Conservation (phyloP, 2,797 vertebrate genomes). For the Spinus olivaceus region DNA sequence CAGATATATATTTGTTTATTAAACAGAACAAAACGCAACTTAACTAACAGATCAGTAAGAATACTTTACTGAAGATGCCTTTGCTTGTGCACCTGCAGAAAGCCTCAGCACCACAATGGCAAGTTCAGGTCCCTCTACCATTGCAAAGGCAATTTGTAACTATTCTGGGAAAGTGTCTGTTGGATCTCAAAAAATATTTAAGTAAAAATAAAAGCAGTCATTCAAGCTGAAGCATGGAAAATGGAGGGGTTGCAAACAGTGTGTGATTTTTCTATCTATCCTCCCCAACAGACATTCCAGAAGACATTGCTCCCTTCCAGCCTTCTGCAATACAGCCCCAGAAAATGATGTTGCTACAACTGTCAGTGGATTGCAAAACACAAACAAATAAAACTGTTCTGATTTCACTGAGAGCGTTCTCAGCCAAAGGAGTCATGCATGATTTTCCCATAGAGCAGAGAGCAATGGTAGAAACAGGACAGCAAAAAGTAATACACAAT, state of each 20-base stretch:
- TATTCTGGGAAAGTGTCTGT: not conserved
- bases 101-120: not conserved
- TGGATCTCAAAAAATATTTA: not conserved
- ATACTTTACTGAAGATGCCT: not conserved
- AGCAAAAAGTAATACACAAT: not conserved
- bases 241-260: not conserved
- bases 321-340: not conserved
- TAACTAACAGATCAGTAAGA: not conserved
- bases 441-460: not conserved
- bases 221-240: not conserved
- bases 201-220: not conserved
- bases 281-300: not conserved
- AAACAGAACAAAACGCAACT: not conserved
- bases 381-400: not conserved
- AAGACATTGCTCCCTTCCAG: not conserved
- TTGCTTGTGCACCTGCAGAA: not conserved
- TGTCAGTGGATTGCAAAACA: constrained; percentile 11
- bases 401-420: not conserved
- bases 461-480: not conserved
- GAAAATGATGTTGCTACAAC: not conserved
- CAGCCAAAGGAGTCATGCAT: not conserved
- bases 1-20: not conserved
- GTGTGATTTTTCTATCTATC: not conserved
- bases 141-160: not conserved
- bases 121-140: not conserved